Conservation (phyloP, 1,140 invertebrate species). For the Rhopalosiphum padi region DNA sequence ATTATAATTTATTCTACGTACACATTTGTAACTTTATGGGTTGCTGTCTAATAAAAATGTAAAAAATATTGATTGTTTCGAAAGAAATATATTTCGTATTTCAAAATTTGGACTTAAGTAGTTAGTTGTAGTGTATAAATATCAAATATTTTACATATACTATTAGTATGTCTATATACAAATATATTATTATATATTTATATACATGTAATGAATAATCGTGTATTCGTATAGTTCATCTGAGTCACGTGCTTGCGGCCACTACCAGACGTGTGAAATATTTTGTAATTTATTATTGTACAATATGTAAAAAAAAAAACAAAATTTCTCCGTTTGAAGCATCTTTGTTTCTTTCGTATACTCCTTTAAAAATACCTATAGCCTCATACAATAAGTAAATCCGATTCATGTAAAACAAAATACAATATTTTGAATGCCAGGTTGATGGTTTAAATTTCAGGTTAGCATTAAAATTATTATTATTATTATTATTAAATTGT, state of each 20-base stretch:
- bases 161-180: not conserved
- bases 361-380: not conserved
- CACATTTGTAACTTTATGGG: not conserved
- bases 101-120: not conserved
- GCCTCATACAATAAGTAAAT: too few species aligned
- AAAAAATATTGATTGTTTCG: not conserved
- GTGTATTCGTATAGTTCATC: not conserved
- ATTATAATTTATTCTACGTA: not conserved
- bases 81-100: not conserved
- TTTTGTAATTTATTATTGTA: slow-evolving; percentile 12
- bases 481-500: not conserved
- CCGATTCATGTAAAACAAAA: not conserved
- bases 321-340: not conserved
- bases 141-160: not conserved
- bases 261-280: not conserved
- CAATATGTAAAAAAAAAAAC: not conserved
- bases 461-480: not conserved
- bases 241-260: not conserved
- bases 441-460: not conserved
- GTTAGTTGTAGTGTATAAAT: not conserved
- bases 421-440: too few species aligned
- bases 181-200: not conserved
- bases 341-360: not conserved
- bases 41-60: not conserved
- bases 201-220: not conserved